Conservation (phyloP, 2,113 vertebrate species). For the Candoia aspera region DNA sequence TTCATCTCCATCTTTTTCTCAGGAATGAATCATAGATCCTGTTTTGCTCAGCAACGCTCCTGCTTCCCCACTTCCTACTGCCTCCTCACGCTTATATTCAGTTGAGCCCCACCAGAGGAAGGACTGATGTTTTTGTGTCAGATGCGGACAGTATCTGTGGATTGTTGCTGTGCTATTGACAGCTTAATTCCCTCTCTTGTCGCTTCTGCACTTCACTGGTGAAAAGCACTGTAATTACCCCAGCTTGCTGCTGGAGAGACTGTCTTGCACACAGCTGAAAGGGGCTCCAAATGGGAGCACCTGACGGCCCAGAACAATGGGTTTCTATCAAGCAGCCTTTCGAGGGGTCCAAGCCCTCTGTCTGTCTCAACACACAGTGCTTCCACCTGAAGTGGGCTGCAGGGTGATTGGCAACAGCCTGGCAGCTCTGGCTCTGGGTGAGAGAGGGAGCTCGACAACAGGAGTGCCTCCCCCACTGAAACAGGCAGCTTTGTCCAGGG, state of each 20-base stretch:
- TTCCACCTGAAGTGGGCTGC: background rate
- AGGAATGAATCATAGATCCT: rapidly evolving
- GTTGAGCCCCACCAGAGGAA: constrained; percentile 56
- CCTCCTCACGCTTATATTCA: background rate
- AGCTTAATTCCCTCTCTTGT: constrained; percentile 49
- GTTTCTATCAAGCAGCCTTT: constrained; percentile 64
- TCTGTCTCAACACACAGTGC: constrained; percentile 29
- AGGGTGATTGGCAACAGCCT: rapidly evolving
- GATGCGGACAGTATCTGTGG: constrained; percentile 40
- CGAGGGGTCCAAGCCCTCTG: constrained; percentile 36
- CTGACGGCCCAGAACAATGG: constrained; percentile 73
- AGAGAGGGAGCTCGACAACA: background rate
- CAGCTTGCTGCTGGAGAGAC: constrained; percentile 61
- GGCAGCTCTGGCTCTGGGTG: background rate
- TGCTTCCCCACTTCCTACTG: background rate
- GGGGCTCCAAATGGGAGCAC: constrained; percentile 64
- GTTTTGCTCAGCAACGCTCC: rapidly evolving
- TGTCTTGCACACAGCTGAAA: constrained; percentile 67
- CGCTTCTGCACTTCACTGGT: constrained; percentile 59
- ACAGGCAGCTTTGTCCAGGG: background rate
- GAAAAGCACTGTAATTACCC: constrained; percentile 75
- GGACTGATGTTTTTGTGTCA: constrained; percentile 57
- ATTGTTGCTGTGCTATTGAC: constrained; percentile 57
- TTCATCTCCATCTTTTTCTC: rapidly evolving
- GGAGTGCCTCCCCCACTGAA: background rate